Evolutionary conservation across 2,888 invertebrate genomes (phyloP).

Genomic region (Shargacucullia verbasci): DNA sequence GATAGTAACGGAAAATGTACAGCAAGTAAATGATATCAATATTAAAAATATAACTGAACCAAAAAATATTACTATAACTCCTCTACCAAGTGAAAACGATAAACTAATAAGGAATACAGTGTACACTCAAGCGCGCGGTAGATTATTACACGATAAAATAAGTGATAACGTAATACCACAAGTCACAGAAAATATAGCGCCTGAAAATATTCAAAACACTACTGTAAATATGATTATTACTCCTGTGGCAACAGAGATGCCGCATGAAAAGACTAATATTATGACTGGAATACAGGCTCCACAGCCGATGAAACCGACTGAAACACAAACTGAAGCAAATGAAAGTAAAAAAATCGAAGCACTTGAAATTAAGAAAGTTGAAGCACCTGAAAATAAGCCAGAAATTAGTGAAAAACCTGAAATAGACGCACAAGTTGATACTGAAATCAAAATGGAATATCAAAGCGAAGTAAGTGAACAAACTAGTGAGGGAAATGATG

Average conservation of each 20-base stretch:
- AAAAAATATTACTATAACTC: conserved; percentile 29
- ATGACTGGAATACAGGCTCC: conserved; percentile 24
- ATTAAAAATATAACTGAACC: conserved; percentile 26
- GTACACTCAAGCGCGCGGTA: conserved; percentile 79
- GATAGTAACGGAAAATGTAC: conserved; percentile 28
- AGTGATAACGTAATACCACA: conserved; percentile 34
- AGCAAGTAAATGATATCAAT: conserved; percentile 22
- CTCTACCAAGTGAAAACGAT: conserved; percentile 63
- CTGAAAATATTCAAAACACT: conserved; percentile 31
- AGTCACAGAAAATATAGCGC: conserved; percentile 27
- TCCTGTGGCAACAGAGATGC: conserved; percentile 4
- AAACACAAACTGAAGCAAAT: conserved; percentile 6
- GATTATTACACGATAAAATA: conserved; percentile 73
- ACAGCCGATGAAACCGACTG: conserved; percentile 16
- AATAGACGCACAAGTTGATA: conserved; percentile 15
- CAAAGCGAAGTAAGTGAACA: not conserved
- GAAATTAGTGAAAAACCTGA: conserved; percentile 21
- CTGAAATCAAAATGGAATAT: conserved; percentile 3
- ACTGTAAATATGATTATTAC: conserved; percentile 22
- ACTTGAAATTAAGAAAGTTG: conserved; percentile 20
- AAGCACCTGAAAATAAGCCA: conserved; percentile 30
- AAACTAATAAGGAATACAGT: conserved; percentile 82
- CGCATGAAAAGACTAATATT: conserved; percentile 18
- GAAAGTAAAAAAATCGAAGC: conserved; percentile 13
- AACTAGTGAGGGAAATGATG: conserved; percentile 26